A percentile compares a stretch with the other conserved stretches of the same genome.
These are phyloP conservation scores for Phodopus roborovskii DNA, from an alignment of 2,113 vertebrate species.

Conservation along the genomic window DNA sequence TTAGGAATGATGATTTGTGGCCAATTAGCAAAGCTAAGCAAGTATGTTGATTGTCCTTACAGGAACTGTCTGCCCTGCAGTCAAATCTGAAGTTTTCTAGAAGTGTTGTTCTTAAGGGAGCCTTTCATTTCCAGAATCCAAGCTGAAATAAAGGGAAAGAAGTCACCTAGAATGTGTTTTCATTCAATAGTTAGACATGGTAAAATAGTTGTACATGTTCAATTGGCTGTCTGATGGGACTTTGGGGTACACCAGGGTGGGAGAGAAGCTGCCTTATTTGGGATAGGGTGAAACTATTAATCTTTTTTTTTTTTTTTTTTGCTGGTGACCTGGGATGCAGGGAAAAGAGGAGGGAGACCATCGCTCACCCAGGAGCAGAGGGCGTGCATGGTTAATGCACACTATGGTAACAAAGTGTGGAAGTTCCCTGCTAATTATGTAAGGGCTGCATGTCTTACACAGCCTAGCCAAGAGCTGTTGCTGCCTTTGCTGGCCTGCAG, in stretches of 20 bases:
- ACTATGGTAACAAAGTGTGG: background rate
- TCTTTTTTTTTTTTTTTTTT: background rate
- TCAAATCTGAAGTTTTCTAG: background rate
- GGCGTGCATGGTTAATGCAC: rapidly evolving
- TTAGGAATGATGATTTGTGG: background rate
- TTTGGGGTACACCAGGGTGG: background rate
- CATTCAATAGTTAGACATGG: background rate
- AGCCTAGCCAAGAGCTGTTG: background rate
- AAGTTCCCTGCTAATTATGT: background rate
- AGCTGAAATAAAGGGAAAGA: background rate
- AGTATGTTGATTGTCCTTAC: rapidly evolving
- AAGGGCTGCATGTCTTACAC: background rate
- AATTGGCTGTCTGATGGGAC: background rate
- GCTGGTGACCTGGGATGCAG: background rate
- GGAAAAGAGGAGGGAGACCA: background rate
- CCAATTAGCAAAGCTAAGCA: background rate
- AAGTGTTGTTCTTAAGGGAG: background rate
- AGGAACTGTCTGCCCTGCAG: rapidly evolving
- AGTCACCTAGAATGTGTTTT: background rate
- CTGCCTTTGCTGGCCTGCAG: background rate
- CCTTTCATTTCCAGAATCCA: background rate
- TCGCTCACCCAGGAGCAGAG: background rate
- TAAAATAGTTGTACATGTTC: background rate
- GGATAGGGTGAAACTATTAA: background rate
- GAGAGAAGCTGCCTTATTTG: background rate